Evolutionary conservation across 2,888 invertebrate species (phyloP).

Genomic region (Abrostola tripartita): DNA sequence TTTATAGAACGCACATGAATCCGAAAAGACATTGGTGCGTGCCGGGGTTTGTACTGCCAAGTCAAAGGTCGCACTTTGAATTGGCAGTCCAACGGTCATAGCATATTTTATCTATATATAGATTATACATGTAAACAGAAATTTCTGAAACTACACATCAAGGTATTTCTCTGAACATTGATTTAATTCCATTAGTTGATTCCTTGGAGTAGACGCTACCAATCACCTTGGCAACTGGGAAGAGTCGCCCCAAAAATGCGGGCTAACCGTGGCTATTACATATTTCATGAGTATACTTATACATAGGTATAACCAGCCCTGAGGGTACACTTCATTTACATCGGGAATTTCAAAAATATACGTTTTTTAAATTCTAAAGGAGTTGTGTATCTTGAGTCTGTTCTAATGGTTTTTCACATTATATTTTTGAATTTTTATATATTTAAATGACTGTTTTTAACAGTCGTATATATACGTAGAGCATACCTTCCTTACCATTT

Average conservation of each 20-base stretch:
- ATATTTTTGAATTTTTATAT: too few relatives aligned
- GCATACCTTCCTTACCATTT: too few relatives aligned
- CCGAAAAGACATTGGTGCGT: too few relatives aligned
- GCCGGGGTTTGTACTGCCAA: too few relatives aligned
- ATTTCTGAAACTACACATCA: not conserved
- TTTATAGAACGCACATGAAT: too few relatives aligned
- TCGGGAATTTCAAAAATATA: slow-evolving; percentile 38
- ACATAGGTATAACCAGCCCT: slow-evolving; percentile 30
- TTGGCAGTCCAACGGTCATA: too few relatives aligned
- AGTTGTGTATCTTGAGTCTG: not conserved
- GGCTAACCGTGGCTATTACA: slow-evolving; percentile 44
- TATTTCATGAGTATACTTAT: slow-evolving; percentile 57
- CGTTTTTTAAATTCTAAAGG: slow-evolving; percentile 5
- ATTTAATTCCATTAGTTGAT: slow-evolving; percentile 37
- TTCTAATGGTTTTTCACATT: too few relatives aligned
- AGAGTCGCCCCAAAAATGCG: slow-evolving; percentile 43
- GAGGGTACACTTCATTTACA: slow-evolving; percentile 21
- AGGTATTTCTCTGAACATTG: slow-evolving; percentile 7
- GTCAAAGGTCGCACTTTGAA: too few relatives aligned
- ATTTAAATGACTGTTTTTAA: too few relatives aligned
- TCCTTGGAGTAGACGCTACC: slow-evolving; percentile 7
- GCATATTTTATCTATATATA: not conserved
- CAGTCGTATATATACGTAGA: too few relatives aligned
- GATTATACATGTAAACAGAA: not conserved
- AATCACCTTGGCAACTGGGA: slow-evolving; percentile 46